Conservation (phyloP, 2,888 invertebrate species). For the Barypeithes pellucidus region DNA sequence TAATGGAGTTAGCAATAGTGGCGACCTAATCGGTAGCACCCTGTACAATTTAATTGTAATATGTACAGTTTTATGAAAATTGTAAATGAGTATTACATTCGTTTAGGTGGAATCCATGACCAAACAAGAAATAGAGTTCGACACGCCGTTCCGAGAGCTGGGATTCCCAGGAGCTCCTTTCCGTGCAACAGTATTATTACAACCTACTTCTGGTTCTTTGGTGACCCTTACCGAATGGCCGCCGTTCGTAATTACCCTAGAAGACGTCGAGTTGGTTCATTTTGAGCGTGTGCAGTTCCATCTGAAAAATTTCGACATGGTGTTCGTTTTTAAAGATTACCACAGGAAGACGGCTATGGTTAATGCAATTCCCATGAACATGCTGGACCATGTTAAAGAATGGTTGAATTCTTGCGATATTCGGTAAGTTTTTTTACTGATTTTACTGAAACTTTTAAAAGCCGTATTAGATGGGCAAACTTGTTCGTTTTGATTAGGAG, state of each 20-base stretch:
- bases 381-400: conserved; percentile 99
- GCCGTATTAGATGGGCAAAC: no score
- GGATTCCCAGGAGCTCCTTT: conserved; percentile 98
- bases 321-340: conserved; percentile 99
- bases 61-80: no score
- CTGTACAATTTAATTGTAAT: no score
- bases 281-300: conserved; percentile 99
- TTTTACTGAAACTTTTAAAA: no score
- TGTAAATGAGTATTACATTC: no score
- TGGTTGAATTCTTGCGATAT: conserved; percentile 86
- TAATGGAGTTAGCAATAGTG: no score
- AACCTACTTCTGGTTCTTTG: conserved; percentile 98
- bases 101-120: conserved; percentile 89
- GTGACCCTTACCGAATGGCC: conserved; percentile 99
- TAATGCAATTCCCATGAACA: conserved; percentile 99
- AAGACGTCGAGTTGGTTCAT: conserved; percentile 98
- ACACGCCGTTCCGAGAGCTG: conserved; percentile 97
- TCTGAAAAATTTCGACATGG: conserved; percentile 99
- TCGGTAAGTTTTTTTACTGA: conserved; percentile 74
- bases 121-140: conserved; percentile 98
- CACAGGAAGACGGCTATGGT: conserved; percentile 95
- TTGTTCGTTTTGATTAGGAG: no score
- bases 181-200: conserved; percentile 95
- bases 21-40: no score
- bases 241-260: conserved; percentile 97